Base-by-base conservation (phyloP, 1,140 invertebrate genomes). In the Eciton burchellii region DNA sequence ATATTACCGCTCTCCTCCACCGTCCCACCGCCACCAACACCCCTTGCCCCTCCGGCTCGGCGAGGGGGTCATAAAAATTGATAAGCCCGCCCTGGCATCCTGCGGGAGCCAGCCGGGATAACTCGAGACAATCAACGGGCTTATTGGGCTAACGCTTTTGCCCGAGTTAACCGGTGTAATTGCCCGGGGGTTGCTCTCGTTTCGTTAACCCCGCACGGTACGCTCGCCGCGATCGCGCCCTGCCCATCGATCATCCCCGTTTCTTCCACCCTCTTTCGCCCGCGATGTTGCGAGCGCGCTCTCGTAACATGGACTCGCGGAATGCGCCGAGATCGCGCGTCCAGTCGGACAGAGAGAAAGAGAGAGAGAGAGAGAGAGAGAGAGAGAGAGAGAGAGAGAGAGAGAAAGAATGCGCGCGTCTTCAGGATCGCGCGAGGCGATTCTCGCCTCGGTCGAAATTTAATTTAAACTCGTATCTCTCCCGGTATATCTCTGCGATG, bases 51-150 rank as follows among this genome's bases (percentile, higher is more conserved):
- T 54, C 12, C 16, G 52, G 54, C 12, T 62, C 35, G 35, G 35
- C 35, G 2, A 3, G 35, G 35, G 29, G 56, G 71, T 66, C 82
- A 73, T 89, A 89, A 89, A 89, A 89, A 88, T 88, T 89, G 88
- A 89, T 88, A 88, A 89, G 87, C 82, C 82, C 74, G 63, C 77
- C 84, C 56, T 59, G 47, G 81, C 56, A 74, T 82, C 62, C 74
- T 62, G 68, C 24, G 77, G 59, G 65, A 84, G 35, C 62, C 43
- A 73, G 54, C 21, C 59, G 47, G 84, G 70, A 84, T 86, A 87
- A 87, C 82, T 89, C 85, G 79, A 89, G 85, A 83, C 88, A 86
- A 88, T 89, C 88, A 86, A 83, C 84, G 71, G 59, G 79, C 68
- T 86, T 86, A 86, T 84, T 89, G 77, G 70, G 81, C 72, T 72